Percentiles rank a stretch among this genome's conserved stretches.
Conservation (phyloP, 30 jellyfish, hydroid and myxozoan species). For the Hydra vulgaris region DNA sequence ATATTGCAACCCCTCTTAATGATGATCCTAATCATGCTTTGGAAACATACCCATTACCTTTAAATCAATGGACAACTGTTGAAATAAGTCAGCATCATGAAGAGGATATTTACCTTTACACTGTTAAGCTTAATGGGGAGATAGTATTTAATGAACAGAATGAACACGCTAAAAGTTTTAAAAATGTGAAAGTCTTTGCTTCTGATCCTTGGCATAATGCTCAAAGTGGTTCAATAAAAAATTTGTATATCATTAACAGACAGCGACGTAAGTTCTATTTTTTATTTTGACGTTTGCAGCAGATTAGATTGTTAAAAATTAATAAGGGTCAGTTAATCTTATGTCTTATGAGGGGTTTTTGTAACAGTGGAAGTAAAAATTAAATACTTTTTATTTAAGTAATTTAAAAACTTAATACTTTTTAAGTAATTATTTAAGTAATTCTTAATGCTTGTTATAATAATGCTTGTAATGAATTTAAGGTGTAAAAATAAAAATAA, state of each 20-base stretch:
- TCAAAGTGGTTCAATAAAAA: background rate
- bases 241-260: background rate
- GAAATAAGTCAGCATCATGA: background rate
- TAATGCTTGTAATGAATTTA: too few species aligned
- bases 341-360: too few species aligned
- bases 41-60: background rate
- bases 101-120: background rate
- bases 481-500: too few species aligned
- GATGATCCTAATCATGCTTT: background rate
- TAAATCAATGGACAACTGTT: background rate
- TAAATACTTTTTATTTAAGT: too few species aligned
- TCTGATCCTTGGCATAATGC: background rate
- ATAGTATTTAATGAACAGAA: background rate
- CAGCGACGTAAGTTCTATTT: background rate
- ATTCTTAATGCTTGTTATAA: too few species aligned
- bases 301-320: too few species aligned
- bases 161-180: background rate
- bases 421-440: too few species aligned
- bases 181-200: background rate
- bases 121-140: background rate
- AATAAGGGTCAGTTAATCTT: too few species aligned
- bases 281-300: too few species aligned
- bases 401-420: too few species aligned
- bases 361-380: too few species aligned
- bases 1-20: background rate